Base-by-base conservation (phyloP, 2,888 invertebrate species). In the Kryphioiulus occultus region DNA sequence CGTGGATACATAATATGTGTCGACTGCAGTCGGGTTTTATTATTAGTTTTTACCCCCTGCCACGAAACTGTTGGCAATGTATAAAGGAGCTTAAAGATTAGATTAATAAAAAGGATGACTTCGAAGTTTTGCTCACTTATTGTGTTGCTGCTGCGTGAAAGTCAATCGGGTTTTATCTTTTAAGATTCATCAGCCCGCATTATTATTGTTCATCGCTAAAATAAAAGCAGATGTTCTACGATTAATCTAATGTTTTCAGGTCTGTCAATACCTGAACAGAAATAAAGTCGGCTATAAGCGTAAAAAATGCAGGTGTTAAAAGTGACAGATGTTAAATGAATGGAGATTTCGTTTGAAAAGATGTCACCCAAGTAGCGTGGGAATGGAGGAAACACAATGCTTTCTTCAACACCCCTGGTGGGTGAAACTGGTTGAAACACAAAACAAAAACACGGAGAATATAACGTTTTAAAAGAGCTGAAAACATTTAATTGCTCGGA, bases 301-400 rank as follows among this genome's bases (percentile, higher is more conserved):
- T 26, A 68, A 68, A 68, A 68, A 68, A 84, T 42, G 42, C 84
- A 84, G 84, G 84, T 84, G 84, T 84, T 84, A 22, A 84, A 42
- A 84, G 84, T 84, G 84, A 84, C 84, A 84, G 84, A 84, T 84
- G 84, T 84, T 84, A 42, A 84, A 84, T 84, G 84, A 84, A 84
- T 42, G 42, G 42, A 32, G 42, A 84, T 84, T 84, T 32, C 35
- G 19, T 32, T 84, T 84, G 39, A 84, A 84, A 84, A 84, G 84
- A 84, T 84, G 84, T 84, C 84, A 84, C 84, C 84, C 84, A 84
- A 42, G 84, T 84, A 84, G 84, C 84, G 84, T 84, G 84, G 84
- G 84, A 84, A 84, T 84, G 42, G 35, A 32, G 84, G 35, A 68
- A 22, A 68, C 68, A 68, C 68, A 68, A 68, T 68, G 68, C 68